Evolutionary conservation across 2,797 vertebrate genomes (phyloP), one percentile per base, ranked within the genome.

Genomic region (Gobionotothen gibberifrons): DNA sequence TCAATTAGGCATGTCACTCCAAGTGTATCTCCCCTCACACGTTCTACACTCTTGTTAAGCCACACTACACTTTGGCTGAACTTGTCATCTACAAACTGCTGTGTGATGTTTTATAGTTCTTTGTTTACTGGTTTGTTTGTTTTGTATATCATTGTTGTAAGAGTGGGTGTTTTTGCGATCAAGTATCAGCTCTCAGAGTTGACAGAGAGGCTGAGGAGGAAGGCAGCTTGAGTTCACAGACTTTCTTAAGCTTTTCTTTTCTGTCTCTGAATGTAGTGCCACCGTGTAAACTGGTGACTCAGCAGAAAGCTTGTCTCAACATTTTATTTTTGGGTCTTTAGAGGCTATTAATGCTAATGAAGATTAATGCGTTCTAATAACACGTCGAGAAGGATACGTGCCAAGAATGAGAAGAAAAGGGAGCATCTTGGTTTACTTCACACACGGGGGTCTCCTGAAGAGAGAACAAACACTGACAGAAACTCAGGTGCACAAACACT

Each of bases 311-410:
- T 57, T 4, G 2, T 49, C 60, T 57, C 70, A 58, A 84, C 82
- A 82, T 85, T 78, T 78, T 12, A 76, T 85, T 85, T 91, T 72
- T 69, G 74, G 85, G 82, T 92, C 89, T 85, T 90, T 85, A 79
- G 69, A 86, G 76, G 82, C 78, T 47, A 86, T 88, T 91, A 83
- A 83, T 70, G 65, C 77, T 90, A 89, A 93, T 93, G 84, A 91
- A 90, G 87, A 90, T 88, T 67, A 79, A 89, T 87, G 89, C 79
- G 19, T 88, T 84, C 67, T 83, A 86, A 90, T 84, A 89, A 83
- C 65, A 70, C 40, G 17, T 85, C 29, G 56, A 77, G 66, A 79
- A 61, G 59, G 80, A 79, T 55, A 15, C 53, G 54, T 69, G 85
- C 72, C 77, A 61, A 80, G 76, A 87, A 73, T 59, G 40, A 76